These are phyloP conservation scores for Phlogophora meticulosa DNA, from an alignment of 2,888 invertebrate genomes.

Conservation along the genomic window DNA sequence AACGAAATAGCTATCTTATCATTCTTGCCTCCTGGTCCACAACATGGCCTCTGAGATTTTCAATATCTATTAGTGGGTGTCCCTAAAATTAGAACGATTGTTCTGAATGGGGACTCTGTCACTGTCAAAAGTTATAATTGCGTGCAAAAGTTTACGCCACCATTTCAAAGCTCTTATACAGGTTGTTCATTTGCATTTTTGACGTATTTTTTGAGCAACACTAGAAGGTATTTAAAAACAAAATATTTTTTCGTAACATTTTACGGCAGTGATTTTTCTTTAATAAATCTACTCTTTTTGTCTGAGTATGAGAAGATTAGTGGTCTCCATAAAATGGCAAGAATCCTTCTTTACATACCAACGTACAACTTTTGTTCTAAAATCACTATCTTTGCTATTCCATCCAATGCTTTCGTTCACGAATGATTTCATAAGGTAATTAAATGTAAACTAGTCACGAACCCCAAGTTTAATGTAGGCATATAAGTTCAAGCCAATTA, in stretches of 20 bases:
- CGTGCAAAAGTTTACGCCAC: constrained; percentile 27
- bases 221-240: too few relatives aligned
- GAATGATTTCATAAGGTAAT: constrained; percentile 19
- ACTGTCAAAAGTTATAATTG: constrained; percentile 51
- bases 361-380: background rate
- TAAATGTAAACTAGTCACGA: constrained; percentile 11
- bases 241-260: too few relatives aligned
- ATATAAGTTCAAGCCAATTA: constrained; percentile 40
- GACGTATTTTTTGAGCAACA: background rate
- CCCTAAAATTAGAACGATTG: constrained; percentile 38
- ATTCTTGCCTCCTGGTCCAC: background rate
- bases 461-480: constrained; percentile 16
- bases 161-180: constrained; percentile 19
- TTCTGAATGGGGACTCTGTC: constrained; percentile 25
- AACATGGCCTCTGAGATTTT: background rate
- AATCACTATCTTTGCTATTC: background rate
- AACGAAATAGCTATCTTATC: constrained; percentile 26
- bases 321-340: background rate
- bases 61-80: constrained; percentile 19
- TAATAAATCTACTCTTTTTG: too few relatives aligned
- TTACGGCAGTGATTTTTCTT: too few relatives aligned
- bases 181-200: background rate
- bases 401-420: background rate
- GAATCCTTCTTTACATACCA: background rate
- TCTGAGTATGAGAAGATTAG: too few relatives aligned